These are phyloP conservation scores for Lerista edwardsae DNA, from an alignment of 2,797 vertebrate species.

Conservation along the genomic window DNA sequence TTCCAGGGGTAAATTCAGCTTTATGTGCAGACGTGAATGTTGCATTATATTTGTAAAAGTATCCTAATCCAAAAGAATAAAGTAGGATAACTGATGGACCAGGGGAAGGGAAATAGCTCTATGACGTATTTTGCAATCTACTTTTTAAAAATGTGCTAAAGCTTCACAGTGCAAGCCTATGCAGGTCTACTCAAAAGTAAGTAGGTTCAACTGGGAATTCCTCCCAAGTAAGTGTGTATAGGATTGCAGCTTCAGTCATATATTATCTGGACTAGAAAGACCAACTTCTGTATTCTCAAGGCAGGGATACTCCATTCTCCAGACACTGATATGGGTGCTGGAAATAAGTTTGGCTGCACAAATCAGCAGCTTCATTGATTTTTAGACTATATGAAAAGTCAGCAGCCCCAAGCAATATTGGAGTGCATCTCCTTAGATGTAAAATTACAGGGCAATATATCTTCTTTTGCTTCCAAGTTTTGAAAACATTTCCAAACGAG, in stretches of 20 bases:
- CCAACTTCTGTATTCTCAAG: neutral
- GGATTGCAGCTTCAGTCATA: neutral
- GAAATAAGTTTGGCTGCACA: neutral
- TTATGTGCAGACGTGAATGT: conserved; percentile 1
- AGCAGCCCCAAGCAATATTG: neutral
- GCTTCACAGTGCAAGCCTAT: too few species aligned
- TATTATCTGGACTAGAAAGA: neutral
- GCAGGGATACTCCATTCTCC: neutral
- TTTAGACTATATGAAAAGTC: neutral
- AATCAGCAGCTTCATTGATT: neutral
- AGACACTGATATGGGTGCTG: neutral
- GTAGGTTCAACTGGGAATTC: too few species aligned
- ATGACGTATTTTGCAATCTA: neutral
- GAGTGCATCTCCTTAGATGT: too few species aligned
- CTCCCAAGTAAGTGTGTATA: too few species aligned
- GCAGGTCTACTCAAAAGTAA: too few species aligned
- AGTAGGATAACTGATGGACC: neutral
- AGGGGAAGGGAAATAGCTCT: neutral
- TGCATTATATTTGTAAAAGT: neutral
- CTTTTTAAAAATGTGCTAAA: neutral
- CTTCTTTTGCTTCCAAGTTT: neutral
- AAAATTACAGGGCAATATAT: too few species aligned
- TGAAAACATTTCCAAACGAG: neutral
- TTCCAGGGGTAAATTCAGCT: conserved; percentile 30
- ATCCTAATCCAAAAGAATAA: neutral